Base-by-base conservation (phyloP, 1,140 invertebrate species). In the Heliconius eleuchia region DNA sequence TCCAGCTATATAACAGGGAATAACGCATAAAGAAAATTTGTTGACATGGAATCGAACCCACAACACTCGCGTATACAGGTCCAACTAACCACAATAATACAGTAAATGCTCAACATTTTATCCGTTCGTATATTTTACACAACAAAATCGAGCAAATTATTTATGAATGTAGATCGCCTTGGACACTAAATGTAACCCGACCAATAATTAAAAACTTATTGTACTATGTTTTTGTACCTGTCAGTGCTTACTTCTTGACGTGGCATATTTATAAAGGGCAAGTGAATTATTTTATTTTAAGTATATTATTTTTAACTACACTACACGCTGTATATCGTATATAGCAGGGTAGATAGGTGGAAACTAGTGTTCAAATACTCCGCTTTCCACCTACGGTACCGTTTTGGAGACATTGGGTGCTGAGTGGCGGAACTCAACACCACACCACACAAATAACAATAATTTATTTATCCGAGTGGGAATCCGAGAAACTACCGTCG, bases 161-260 rank as follows among this genome's bases (percentile, higher is more conserved):
- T 87, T 86, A 88, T 87, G 88, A 91, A 92, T 91, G 89, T 91
- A 88, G 91, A 87, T 88, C 87, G 83, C 91, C 91, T 92, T 92
- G 89, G 76, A 9, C 52, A 74, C 82, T 80, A 80, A 80, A 77
- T 80, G 73, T 77, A 77, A 66, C 19, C 75, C 72, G 73, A 39
- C 57, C 57, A 60, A 76, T 80, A 77, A 80, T 80, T 77, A 80
- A 77, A 57, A 76, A 77, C 57, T 78, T 27, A 77, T 78, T 75
- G 72, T 78, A 34, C 34, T 27, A 2, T 72, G 76, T 77, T 42
- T 77, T 52, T 77, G 75, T 77, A 55, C 19, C 18, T 71, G 30
- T 30, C 37, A 66, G 60, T 66, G 27, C 27, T 66, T 5, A 66
- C 27, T 66, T n/a, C 60, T 66, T 66, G 60, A 66, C 11, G 60